Evolutionary conservation across 2,888 invertebrate genomes (phyloP).

Genomic region (Eupithecia dodoneata): DNA sequence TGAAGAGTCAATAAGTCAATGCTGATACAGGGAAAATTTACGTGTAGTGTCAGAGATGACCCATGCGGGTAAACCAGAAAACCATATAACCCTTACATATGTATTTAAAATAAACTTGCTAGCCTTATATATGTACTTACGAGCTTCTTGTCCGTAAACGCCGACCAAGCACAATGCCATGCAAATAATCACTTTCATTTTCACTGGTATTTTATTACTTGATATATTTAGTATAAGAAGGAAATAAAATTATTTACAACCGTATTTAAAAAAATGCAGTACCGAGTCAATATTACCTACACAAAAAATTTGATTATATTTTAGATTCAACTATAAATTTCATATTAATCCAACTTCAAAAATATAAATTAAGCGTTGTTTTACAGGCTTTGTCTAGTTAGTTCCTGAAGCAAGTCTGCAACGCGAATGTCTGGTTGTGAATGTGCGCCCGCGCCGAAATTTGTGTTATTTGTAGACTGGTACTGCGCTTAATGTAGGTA

Average conservation of each 20-base stretch:
- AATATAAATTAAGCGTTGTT: background rate
- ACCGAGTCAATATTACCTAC: background rate
- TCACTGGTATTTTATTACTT: conserved; percentile 32
- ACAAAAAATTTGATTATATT: background rate
- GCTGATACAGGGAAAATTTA: background rate
- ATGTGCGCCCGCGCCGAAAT: conserved; percentile 69
- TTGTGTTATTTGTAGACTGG: conserved; percentile 72
- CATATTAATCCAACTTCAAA: background rate
- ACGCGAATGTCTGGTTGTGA: conserved; percentile 60
- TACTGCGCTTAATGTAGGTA: conserved; percentile 21
- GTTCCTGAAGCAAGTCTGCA: conserved; percentile 39
- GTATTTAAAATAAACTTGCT: background rate
- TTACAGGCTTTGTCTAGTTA: background rate
- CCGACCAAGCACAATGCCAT: conserved; percentile 58
- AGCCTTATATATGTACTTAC: conserved; percentile 60
- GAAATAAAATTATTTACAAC: background rate
- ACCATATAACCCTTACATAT: background rate
- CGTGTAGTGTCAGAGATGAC: background rate
- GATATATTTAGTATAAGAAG: background rate
- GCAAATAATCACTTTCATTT: conserved; percentile 67
- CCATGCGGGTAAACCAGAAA: background rate
- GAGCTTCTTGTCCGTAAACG: conserved; percentile 69
- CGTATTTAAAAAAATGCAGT: background rate
- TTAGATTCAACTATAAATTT: background rate
- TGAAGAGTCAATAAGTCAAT: background rate